Base-by-base conservation (phyloP, 2,888 invertebrate species). In the Melikaiella ostensackeni region DNA sequence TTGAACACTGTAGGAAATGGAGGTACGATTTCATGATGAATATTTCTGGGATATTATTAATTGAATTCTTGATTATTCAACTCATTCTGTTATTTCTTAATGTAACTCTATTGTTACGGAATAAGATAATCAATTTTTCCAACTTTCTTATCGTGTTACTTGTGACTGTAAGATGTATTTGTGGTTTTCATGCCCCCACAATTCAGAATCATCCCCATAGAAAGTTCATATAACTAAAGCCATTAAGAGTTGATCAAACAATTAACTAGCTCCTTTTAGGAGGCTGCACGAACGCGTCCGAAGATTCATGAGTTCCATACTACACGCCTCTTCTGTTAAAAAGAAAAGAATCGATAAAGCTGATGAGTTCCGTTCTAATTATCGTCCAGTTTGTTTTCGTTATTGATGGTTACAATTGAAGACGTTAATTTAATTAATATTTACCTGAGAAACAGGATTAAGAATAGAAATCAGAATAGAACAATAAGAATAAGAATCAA, bases 211-310 rank as follows among this genome's bases (percentile, higher is more conserved):
- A 50, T 50, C 13, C 50, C 19, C 13, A 70, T 50, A 70, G 46
- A 70, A 70, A 70, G 33, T 70, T 50, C n/a, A 55, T 70, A 55
- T 70, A 70, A 70, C 50, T 70, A 30, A 55, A 33, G 33, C 30
- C n/a, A 70, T 70, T 55, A 70, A 33, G 70, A 70, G 21, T 70
- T 70, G 46, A 70, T 70, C 30, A 70, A 70, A 70, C 50, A 70
- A 70, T 70, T 70, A 55, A 70, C 70, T 70, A n/a, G 30, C 50
- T 70, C 70, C 50, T 70, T 70, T 70, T 50, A 70, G 30, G 50
- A 70, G 70, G 46, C 27, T 50, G 66, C 27, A 70, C 30, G 50
- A 70, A n/a, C 50, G 50, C 30, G 50, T 70, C 50, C 30, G 21
- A 70, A 50, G 70, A 70, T 50, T 70, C 70, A 70, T 70, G 70